Evolutionary conservation across 2,113 vertebrate species (phyloP).

Genomic region (Thomomys bottae): DNA sequence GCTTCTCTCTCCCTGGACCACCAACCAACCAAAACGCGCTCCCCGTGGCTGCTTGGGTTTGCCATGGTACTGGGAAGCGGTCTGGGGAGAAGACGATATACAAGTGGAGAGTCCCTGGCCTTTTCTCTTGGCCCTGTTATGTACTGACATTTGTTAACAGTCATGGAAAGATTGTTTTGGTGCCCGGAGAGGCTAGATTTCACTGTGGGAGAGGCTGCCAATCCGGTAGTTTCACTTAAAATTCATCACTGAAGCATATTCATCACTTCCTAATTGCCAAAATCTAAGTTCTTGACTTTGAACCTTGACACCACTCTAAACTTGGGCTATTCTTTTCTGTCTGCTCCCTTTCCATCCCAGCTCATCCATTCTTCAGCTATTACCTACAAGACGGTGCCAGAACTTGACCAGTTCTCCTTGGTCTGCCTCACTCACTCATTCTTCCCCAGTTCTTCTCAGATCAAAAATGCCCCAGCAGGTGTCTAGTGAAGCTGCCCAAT

Average conservation of each 20-base stretch:
- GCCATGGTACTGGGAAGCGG: too few species aligned
- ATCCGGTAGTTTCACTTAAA: neutral
- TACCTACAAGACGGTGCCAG: neutral
- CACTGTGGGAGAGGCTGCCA: neutral
- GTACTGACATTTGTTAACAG: neutral
- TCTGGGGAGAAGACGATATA: neutral
- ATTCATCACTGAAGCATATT: neutral
- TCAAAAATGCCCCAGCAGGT: too few species aligned
- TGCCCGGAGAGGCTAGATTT: neutral
- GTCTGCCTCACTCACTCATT: neutral
- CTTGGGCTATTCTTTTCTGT: neutral
- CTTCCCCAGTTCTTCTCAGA: neutral
- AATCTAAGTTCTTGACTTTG: neutral
- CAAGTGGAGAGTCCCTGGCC: neutral
- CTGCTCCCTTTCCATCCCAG: neutral
- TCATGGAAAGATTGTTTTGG: neutral
- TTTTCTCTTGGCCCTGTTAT: neutral
- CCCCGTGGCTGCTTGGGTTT: neutral
- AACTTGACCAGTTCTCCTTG: neutral
- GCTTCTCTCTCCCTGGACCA: neutral
- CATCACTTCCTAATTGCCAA: neutral
- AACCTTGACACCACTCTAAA: neutral
- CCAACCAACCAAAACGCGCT: neutral
- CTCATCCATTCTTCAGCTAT: neutral
- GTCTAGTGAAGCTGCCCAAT: neutral